Evolutionary conservation across 1,140 invertebrate genomes (phyloP).

Genomic region (Drosophila malerkotliana): DNA sequence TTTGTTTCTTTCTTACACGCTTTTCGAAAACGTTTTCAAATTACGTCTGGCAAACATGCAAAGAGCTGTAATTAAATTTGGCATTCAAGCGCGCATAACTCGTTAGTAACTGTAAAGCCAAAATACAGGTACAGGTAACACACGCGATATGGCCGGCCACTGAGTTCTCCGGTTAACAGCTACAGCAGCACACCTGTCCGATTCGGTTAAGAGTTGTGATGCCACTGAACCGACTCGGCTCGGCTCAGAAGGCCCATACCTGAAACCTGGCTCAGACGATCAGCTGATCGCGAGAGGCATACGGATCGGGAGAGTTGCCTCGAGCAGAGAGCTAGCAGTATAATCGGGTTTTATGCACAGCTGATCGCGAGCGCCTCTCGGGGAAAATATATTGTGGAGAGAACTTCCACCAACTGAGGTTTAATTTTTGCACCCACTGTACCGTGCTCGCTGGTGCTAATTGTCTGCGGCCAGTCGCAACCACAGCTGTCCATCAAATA

Average conservation of each 20-base stretch:
- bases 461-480: slow-evolving; percentile 43
- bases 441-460: slow-evolving; percentile 43
- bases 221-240: slow-evolving; percentile 46
- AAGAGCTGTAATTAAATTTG: slow-evolving; percentile 73
- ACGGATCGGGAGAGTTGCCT: slow-evolving; percentile 6
- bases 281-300: slow-evolving; percentile 56
- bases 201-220: slow-evolving; percentile 34
- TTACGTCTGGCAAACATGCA: slow-evolving; percentile 47
- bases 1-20: slow-evolving; percentile 14
- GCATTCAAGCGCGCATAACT: slow-evolving; percentile 76
- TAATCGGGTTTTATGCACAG: neutral
- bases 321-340: neutral
- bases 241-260: slow-evolving; percentile 12
- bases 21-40: slow-evolving; percentile 57
- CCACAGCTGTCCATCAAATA: slow-evolving; percentile 41
- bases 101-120: slow-evolving; percentile 73
- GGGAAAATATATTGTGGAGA: too few species aligned
- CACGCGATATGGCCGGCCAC: slow-evolving; percentile 17
- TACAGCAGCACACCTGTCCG: slow-evolving; percentile 36
- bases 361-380: slow-evolving; percentile 14
- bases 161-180: neutral
- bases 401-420: slow-evolving; percentile 20
- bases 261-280: slow-evolving; percentile 28
- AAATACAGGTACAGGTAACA: slow-evolving; percentile 33
- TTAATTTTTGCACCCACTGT: slow-evolving; percentile 50